Percentiles rank a stretch among this genome's conserved stretches.
Conservation (phyloP, 2,113 vertebrate species). For the Chunga burmeisteri region DNA sequence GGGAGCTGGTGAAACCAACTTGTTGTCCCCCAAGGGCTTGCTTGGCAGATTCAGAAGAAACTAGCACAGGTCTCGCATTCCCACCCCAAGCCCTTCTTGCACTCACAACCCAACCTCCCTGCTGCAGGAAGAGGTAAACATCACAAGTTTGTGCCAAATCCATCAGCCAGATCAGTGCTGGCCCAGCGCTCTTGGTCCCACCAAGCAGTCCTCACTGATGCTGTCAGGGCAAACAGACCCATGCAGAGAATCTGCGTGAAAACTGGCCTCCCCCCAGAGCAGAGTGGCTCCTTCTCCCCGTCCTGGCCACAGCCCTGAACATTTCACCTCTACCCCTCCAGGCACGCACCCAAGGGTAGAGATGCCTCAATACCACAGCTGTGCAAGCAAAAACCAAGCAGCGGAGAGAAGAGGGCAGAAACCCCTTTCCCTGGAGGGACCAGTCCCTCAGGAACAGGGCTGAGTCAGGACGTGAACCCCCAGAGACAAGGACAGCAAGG, state of each 20-base stretch:
- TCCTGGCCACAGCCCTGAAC: neutral
- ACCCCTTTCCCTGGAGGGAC: neutral
- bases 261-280: too few relatives aligned
- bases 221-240: neutral
- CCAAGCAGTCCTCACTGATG: too few relatives aligned
- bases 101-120: neutral
- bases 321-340: neutral
- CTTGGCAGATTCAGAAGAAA: neutral
- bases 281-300: neutral
- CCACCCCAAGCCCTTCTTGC: neutral
- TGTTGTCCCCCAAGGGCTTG: neutral
- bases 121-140: neutral
- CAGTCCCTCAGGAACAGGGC: neutral
- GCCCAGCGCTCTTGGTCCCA: fast-evolving
- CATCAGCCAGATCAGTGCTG: neutral
- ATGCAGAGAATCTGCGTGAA: neutral
- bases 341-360: neutral
- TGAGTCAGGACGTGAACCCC: neutral
- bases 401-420: neutral
- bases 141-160: neutral
- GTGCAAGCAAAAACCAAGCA: neutral
- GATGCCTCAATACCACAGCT: neutral
- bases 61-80: fast-evolving
- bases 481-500: neutral
- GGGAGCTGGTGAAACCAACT: neutral